These are phyloP conservation scores for Brachypalpus laphriformis DNA, from an alignment of 2,888 invertebrate species.

Conservation along the genomic window DNA sequence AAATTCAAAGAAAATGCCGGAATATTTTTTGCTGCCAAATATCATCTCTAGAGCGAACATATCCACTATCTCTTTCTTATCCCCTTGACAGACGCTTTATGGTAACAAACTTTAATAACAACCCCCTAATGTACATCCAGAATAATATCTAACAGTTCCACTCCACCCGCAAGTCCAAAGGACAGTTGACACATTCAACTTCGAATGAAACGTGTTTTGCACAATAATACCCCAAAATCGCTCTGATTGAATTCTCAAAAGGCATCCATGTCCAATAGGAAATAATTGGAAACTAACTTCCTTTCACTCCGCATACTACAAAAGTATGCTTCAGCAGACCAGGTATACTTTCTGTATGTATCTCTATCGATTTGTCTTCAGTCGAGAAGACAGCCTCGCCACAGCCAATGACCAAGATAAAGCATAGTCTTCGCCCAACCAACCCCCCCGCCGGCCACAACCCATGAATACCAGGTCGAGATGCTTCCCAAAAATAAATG, in stretches of 20 bases:
- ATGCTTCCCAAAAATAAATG: constrained; percentile 64
- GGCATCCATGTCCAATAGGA: constrained; percentile 67
- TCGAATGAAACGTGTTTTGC: constrained; percentile 54
- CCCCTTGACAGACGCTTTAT: neutral
- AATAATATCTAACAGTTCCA: neutral
- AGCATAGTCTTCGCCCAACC: constrained; percentile 33
- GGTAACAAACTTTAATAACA: neutral
- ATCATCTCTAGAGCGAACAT: neutral
- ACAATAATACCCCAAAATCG: constrained; percentile 52
- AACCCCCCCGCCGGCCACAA: constrained; percentile 7
- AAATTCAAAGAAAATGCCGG: no score
- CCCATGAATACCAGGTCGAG: constrained; percentile 38
- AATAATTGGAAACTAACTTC: constrained; percentile 72
- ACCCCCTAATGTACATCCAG: neutral
- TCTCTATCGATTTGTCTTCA: constrained; percentile 66
- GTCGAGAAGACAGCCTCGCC: constrained; percentile 52
- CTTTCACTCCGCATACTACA: neutral
- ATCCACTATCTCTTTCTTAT: neutral
- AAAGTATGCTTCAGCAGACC: neutral
- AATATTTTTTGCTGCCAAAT: no score
- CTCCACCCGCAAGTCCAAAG: constrained; percentile 2
- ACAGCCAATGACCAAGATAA: constrained; percentile 65
- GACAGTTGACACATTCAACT: constrained; percentile 57
- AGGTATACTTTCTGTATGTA: neutral
- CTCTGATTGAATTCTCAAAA: constrained; percentile 71